Percentiles rank a stretch among this genome's conserved stretches.
Evolutionary conservation across 92 coral and sea anemone genomes (phyloP).

Genomic region (Umimayanthus chanpuru): DNA sequence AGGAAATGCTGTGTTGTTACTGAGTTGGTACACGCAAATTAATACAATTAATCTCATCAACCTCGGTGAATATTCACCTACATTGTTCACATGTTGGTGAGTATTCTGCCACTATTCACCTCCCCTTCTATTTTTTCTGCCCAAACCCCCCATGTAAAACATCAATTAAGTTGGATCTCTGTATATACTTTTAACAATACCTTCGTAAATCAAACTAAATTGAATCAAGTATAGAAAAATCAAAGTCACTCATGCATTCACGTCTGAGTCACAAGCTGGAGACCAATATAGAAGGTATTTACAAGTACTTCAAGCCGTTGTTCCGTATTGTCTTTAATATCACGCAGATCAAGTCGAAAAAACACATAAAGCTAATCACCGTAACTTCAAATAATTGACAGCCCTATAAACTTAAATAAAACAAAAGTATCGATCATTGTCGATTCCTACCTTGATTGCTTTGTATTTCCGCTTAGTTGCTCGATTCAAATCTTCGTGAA

Average conservation of each 20-base stretch:
- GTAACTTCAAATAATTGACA: not conserved
- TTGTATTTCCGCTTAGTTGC: constrained; percentile 86
- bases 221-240: not conserved
- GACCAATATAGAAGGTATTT: not conserved
- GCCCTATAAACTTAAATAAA: not conserved
- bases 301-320: not conserved
- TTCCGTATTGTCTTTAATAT: constrained; percentile 5
- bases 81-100: too few species aligned
- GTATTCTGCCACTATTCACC: too few species aligned
- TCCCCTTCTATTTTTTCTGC: not conserved
- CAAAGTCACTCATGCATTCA: not conserved
- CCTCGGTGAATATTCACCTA: too few species aligned
- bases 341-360: constrained; percentile 11
- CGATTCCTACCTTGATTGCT: constrained; percentile 75
- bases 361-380: not conserved
- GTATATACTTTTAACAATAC: too few species aligned
- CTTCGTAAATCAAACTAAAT: too few species aligned
- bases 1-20: too few species aligned
- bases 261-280: not conserved
- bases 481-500: constrained; percentile 91
- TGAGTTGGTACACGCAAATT: too few species aligned
- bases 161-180: not conserved
- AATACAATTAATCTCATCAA: too few species aligned
- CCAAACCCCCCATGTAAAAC: not conserved
- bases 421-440: not conserved